Base-by-base conservation (phyloP, 2,888 invertebrate genomes). In the Nymphalis urticae region DNA sequence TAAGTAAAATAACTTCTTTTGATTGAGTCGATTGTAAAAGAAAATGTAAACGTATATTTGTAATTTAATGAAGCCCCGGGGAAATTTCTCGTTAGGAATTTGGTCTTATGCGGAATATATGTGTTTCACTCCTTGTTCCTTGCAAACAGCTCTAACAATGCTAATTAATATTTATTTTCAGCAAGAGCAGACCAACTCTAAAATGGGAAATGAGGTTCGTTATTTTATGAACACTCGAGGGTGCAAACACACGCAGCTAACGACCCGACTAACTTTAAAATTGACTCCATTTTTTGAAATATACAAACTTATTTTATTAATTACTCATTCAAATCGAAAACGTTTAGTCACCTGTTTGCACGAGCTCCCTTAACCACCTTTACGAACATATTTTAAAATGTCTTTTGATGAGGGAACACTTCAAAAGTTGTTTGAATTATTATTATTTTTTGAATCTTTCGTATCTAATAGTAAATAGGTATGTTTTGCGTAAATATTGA, bases 31-130 rank as follows among this genome's bases (percentile, higher is more conserved):
- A 8, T 17, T 27, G 27, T n/a, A 32, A 7, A 56, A 32, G n/a
- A 47, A 66, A 42, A 50, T 42, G 21, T 51, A 60, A 53, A 21
- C 24, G 60, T 66, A 61, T 47, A 42, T 66, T 42, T 60, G 60
- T 66, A 42, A 66, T 50, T 27, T 50, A 68, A 64, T 36, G 68
- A 64, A 53, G 24, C 48, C 60, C 48, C 48, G 24, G 48, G 54
- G 68, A 64, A 68, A 64, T 61, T 59, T 27, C 54, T 61, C 54
- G 54, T 16, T 24, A 61, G 59, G 36, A 63, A 48, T 64, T 17
- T 27, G 27, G 58, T 47, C 63, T 42, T 47, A 42, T 27, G 32
- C 27, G 13, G 50, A 42, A 60, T 62, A 36, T 47, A 27, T 16
- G 16, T 8, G 9, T 16, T 7, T 21, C 13, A 60, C 42, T 47